Base-by-base conservation (phyloP, 1,140 invertebrate genomes). In the Apis mellifera region DNA sequence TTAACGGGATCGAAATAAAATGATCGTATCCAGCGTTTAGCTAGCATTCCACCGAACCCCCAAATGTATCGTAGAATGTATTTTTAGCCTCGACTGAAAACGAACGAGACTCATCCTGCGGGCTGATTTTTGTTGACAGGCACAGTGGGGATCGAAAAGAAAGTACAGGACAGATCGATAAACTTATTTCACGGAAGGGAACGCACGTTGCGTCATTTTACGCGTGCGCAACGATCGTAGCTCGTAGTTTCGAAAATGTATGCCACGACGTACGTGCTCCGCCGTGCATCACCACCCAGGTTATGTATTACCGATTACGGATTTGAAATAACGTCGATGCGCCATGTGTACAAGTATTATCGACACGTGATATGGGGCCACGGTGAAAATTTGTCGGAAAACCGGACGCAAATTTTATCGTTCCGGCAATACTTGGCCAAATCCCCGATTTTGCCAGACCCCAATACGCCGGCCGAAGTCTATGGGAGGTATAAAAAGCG, bases 401-500 rank as follows among this genome's bases (percentile, higher is more conserved):
- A 65, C 8, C 4, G 42, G 4, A 15, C 17, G 21, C 32, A n/a
- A 68, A 80, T 66, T 66, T 42, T 75, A 54, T 57, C 21, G n/a
- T 55, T 65, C 9, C 66, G 72, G 23, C 52, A 76, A 48, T 26
- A 73, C 11, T n/a, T 23, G 21, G n/a, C 7, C 69, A 75, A 78
- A 70, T 66, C 21, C 11, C 12, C 74, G 60, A 62, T 91, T 90
- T 82, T 89, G 55, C 89, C 89, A 90, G 65, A 12, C 59, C 73
- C 54, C n/a, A 26, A 52, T 60, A 50, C 17, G 21, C 17, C 52
- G 26, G 23, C 17, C 70, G 62, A 48, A 75, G 72, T 60, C 76
- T 84, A 86, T 88, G 89, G 89, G 91, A 62, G 32, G 72, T 82
- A 78, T 88, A 84, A 78, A 93, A 93, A 90, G 92, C 87, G 86